A percentile compares a stretch with the other conserved stretches of the same genome.
These are phyloP conservation scores for Pomacea maculata DNA, from an alignment of 1,140 invertebrate genomes.

Conservation along the genomic window DNA sequence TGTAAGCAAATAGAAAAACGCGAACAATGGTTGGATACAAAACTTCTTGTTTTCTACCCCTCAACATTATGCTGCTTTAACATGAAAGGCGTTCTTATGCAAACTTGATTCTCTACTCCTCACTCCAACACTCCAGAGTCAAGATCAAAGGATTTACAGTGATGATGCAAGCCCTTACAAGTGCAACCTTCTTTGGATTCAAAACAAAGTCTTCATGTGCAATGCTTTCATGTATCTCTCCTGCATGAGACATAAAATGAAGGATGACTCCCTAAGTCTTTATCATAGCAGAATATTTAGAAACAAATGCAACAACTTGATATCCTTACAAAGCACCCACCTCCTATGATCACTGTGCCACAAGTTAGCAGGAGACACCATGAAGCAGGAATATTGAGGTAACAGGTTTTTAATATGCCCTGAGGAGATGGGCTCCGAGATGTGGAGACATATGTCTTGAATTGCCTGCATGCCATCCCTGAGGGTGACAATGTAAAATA, in stretches of 20 bases:
- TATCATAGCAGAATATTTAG: neutral
- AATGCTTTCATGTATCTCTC: neutral
- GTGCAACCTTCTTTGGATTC: neutral
- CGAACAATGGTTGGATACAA: neutral
- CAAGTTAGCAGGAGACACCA: slow-evolving; percentile 92
- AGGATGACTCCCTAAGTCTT: neutral
- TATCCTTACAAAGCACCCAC: slow-evolving; percentile 33
- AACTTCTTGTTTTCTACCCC: neutral
- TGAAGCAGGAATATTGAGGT: slow-evolving; percentile 90
- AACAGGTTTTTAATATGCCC: slow-evolving; percentile 63
- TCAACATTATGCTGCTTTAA: neutral
- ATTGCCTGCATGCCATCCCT: slow-evolving; percentile 69
- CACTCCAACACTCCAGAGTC: too few relatives aligned
- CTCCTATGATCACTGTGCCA: slow-evolving; percentile 81
- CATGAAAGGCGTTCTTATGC: neutral
- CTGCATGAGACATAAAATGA: neutral
- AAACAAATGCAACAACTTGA: neutral
- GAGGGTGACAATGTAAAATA: slow-evolving; percentile 16
- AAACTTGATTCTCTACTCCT: neutral
- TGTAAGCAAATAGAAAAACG: slow-evolving; percentile 21
- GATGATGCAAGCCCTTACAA: neutral
- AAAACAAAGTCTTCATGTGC: neutral
- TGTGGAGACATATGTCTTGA: slow-evolving; percentile 84
- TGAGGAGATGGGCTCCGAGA: slow-evolving; percentile 71
- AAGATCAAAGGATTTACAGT: neutral